Base-by-base conservation (phyloP, 2,888 invertebrate species). In the Hemicrepidius hirtus region DNA sequence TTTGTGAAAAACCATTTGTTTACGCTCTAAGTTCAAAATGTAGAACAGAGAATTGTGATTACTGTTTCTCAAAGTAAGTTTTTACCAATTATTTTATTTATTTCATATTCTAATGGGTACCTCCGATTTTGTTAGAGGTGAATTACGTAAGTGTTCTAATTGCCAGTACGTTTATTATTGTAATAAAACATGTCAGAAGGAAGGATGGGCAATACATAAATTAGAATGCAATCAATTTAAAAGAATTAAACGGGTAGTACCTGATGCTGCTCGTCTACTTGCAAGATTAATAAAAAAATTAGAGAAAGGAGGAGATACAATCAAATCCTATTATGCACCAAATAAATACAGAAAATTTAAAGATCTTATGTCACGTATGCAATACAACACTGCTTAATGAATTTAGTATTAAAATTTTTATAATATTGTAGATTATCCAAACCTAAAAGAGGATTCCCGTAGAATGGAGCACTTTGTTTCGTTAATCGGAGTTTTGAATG, bases 351-450 rank as follows among this genome's bases (percentile, higher is more conserved):
- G 96, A 68, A 92, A 91, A 86, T 97, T 95, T 87, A 92, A 93
- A 81, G 95, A 97, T 86, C 87, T 97, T 20, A 95, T 96, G 95
- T 95, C 97, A 60, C 97, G 97, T 97, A 88, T 91, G 94, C 89
- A 66, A 66, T 64, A 9, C 24, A 13, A 40, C n/a, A n/a, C n/a
- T n/a, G n/a, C n/a, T n/a, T n/a, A n/a, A n/a, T n/a, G n/a, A n/a
- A 12, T 44, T 44, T 44, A 24, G 41, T 13, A 44, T 13, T n/a
- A n/a, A 69, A 18, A 20, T 40, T 59, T 68, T 62, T 73, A 12
- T 40, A 59, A 49, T 35, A 24, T 78, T 80, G n/a, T 87, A 97
- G 97, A 97, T 89, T 94, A 94, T 82, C 88, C 92, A 0, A 94
- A 96, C 79, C 88, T 97, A 57, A 95, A 94, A 84, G 87, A 90